These are phyloP conservation scores for Pecten maximus DNA, from an alignment of 2,888 invertebrate species.

Conservation along the genomic window DNA sequence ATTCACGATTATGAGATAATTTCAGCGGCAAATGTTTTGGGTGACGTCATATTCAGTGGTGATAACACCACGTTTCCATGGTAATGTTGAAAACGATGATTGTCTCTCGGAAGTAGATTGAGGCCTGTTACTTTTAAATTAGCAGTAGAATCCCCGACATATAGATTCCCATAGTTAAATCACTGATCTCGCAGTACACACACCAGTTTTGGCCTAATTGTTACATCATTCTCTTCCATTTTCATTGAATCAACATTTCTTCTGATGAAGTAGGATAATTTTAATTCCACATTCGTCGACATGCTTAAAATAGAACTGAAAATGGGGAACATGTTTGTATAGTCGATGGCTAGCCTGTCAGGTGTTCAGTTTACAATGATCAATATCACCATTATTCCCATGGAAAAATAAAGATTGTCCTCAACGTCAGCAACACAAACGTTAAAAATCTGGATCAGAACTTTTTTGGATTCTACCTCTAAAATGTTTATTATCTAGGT, in stretches of 20 bases:
- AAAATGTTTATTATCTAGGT: too few relatives aligned
- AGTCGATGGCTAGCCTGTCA: too few relatives aligned
- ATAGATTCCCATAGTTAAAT: neutral
- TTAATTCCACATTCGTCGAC: neutral
- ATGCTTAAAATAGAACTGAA: neutral
- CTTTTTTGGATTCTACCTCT: too few relatives aligned
- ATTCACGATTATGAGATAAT: neutral
- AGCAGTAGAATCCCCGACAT: neutral
- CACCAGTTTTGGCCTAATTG: neutral
- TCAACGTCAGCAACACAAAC: too few relatives aligned
- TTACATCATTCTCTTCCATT: neutral
- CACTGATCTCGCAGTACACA: neutral
- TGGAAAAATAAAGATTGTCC: too few relatives aligned
- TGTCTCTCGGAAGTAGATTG: neutral
- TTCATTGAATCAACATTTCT: neutral
- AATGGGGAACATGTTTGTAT: too few relatives aligned
- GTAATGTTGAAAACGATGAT: neutral
- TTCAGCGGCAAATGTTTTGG: neutral
- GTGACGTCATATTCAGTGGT: conserved; percentile 7
- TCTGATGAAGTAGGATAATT: too few relatives aligned
- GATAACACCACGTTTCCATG: neutral
- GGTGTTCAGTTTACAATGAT: neutral
- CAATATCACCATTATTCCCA: too few relatives aligned
- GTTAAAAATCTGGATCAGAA: too few relatives aligned
- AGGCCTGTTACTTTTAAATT: neutral